Evolutionary conservation across 2,113 vertebrate species (phyloP), one percentile per base, ranked within the genome.

Genomic region (Megaceryle maxima): DNA sequence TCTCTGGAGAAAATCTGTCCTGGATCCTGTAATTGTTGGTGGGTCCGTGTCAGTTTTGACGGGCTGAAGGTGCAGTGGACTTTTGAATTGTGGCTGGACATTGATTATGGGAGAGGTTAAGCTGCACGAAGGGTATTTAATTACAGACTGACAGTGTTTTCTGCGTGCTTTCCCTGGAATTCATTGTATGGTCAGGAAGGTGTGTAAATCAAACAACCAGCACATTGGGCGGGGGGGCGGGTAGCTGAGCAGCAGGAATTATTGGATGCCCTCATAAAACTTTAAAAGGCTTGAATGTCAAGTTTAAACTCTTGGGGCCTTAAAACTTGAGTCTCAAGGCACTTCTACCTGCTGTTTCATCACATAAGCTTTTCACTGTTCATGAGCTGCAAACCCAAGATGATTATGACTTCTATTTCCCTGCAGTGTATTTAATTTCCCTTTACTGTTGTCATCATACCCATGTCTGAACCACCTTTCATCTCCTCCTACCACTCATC

Each of bases 361-460:
- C 94, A 87, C 94, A 92, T 97, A 95, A 97, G 96, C 88, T 95
- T 97, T 97, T 97, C 95, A 94, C 92, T 95, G 94, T 97, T 97
- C 95, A 96, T 97, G 92, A 97, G 81, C 96, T 97, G 97, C 93
- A 97, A 97, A 97, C 94, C 96, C 93, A 94, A 94, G 96, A 97
- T 96, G 96, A 96, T 97, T 97, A 97, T 96, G 96, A 89, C 95
- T 96, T 97, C 94, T 90, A 96, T 97, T 97, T 97, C 97, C 97
- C 97, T 86, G 92, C 92, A 94, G 97, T 97, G 94, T 97, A 97
- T 97, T 97, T 97, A 96, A 97, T 97, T 97, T 97, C 96, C 91
- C 94, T 95, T 96, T 97, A 95, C 94, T 96, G 91, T 97, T 97
- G 97, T 97, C 96, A 97, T 97, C 97, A 93, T 97, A 94, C 92